Conservation (phyloP, 64 coral and sea anemone genomes). For the Exaiptasia diaphana region DNA sequence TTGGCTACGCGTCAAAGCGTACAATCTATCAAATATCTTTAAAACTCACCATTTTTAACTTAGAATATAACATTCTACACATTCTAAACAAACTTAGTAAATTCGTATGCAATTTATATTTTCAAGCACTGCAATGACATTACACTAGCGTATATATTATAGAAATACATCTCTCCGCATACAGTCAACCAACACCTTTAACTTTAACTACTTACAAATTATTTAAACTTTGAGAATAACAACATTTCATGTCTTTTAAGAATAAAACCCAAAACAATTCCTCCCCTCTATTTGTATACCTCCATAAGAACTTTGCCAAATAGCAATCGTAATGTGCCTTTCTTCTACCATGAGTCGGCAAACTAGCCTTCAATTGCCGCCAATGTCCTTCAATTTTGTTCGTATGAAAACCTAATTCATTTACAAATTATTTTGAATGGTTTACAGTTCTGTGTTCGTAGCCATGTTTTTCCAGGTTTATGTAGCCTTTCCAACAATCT, state of each 20-base stretch:
- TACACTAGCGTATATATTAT: too few relatives aligned
- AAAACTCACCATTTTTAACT: too few relatives aligned
- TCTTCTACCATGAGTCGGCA: not conserved
- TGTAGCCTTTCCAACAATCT: slow-evolving; percentile 38
- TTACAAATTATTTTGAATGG: slow-evolving; percentile 27
- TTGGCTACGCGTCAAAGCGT: too few relatives aligned
- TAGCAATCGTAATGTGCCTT: not conserved
- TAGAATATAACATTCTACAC: too few relatives aligned
- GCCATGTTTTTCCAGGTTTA: slow-evolving; percentile 20
- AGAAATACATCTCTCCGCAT: too few relatives aligned
- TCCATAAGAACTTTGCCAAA: slow-evolving; percentile 9
- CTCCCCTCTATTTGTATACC: not conserved
- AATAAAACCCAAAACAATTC: not conserved
- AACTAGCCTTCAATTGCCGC: slow-evolving; percentile 10
- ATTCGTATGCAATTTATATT: too few relatives aligned
- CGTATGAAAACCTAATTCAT: not conserved
- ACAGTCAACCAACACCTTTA: too few relatives aligned
- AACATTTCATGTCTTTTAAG: not conserved
- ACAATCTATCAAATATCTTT: too few relatives aligned
- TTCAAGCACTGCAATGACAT: too few relatives aligned
- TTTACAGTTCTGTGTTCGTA: slow-evolving; percentile 20
- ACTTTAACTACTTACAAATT: too few relatives aligned
- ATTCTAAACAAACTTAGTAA: too few relatives aligned
- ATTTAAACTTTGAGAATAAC: too few relatives aligned
- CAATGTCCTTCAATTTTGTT: slow-evolving; percentile 46